Evolutionary conservation across 2,888 invertebrate species (phyloP), one percentile per base, ranked within the genome.

Genomic region (Oligia strigilis): DNA sequence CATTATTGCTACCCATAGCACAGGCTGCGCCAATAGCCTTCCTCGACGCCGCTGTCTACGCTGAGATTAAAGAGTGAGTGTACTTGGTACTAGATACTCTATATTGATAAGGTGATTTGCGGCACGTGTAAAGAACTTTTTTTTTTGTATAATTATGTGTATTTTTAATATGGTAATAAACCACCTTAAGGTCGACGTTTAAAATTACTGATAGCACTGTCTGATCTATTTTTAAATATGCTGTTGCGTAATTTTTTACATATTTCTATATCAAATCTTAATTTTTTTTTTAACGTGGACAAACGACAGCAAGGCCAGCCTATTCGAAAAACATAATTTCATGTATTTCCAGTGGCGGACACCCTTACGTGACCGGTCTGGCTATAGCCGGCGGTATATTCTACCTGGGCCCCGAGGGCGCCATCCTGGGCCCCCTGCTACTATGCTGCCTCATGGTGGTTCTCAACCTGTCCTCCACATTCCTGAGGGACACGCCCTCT

Each of bases 321-420:
- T 43, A 6, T 29, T 19, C 17, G 29, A 73, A 36, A 40, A 29
- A 29, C 19, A 71, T 52, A 23, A 60, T 70, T 29, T 46, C 0
- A 19, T 55, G 73, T 92, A 64, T 40, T 66, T 92, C 4, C 90
- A 99, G 99, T 78, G 98, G 98, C 43, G 99, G 99, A 4, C 99
- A 99, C 97, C 99, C 99, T 0, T 99, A 99, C 96, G 97, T 99
- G 84, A 99, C 99, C 14, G 99, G 99, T 60, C 97, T 99, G 77
- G 99, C 99, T 4, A 99, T 99, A 92, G 99, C 99, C 36, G 99
- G 99, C 19, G 99, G 99, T 71, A 99, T 99, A 93, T 99, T 99
- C 96, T 99, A 99, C 97, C 97, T 99, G 88, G 99, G 99, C 0
- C 98, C 99, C 78, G 99, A 99, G 95, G 99, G 99, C 0, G 99